phyloP scores from a whole-genome alignment of 2,888 invertebrate species.

The Heliconius ismenius region DNA sequence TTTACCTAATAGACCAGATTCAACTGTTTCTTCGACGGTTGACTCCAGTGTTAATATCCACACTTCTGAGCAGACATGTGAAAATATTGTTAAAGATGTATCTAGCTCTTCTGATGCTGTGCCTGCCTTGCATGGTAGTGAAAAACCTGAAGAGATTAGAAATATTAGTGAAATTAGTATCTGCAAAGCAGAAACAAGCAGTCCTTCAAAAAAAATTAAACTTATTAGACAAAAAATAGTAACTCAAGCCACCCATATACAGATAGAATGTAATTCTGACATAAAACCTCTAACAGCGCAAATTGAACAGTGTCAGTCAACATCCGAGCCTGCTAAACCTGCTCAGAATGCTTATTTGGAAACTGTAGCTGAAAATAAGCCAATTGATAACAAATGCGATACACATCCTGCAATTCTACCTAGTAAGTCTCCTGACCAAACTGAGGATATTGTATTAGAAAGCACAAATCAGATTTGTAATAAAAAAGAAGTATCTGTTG shows the following conservation, averaged over 20 bases:
- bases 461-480: slow-evolving; percentile 27
- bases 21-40: slow-evolving; percentile 76
- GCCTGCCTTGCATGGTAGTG: slow-evolving; percentile 65
- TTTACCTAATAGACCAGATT: slow-evolving; percentile 69
- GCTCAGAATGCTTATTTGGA: slow-evolving; percentile 48
- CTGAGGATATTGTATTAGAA: slow-evolving; percentile 24
- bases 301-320: slow-evolving; percentile 68
- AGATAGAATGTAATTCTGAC: slow-evolving; percentile 48
- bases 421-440: slow-evolving; percentile 21
- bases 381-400: slow-evolving; percentile 17
- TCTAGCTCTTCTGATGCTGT: slow-evolving; percentile 78
- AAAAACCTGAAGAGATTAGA: slow-evolving; percentile 73
- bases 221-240: slow-evolving; percentile 72
- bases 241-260: slow-evolving; percentile 56
- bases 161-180: slow-evolving; percentile 76
- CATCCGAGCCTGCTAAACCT: slow-evolving; percentile 56
- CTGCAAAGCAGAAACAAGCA: slow-evolving; percentile 77
- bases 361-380: slow-evolving; percentile 41
- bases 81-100: slow-evolving; percentile 72
- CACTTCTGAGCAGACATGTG: slow-evolving; percentile 55
- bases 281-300: slow-evolving; percentile 48
- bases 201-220: slow-evolving; percentile 75
- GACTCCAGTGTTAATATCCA: slow-evolving; percentile 62
- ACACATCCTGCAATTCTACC: slow-evolving; percentile 24
- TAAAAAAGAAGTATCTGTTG: slow-evolving; percentile 23